Conservation (phyloP, 1,140 invertebrate species). For the Cyphomyrmex costatus region DNA sequence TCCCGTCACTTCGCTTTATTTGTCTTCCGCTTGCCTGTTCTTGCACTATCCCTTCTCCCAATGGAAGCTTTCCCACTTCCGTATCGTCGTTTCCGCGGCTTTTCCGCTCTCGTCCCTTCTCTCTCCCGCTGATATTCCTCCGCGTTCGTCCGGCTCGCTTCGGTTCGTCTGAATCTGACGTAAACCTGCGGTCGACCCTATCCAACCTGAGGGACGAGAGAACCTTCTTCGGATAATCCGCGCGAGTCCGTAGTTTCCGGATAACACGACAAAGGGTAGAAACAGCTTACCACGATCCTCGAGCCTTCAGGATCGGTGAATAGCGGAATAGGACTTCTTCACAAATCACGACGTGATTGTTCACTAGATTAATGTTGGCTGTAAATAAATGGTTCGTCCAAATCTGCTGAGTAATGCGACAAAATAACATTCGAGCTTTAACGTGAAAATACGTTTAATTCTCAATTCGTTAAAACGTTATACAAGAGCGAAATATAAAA, state of each 20-base stretch:
- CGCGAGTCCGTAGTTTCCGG: conserved; percentile 60
- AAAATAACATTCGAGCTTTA: neutral
- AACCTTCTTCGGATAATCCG: conserved; percentile 66
- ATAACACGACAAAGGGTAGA: conserved; percentile 57
- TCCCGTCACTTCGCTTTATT: conserved; percentile 69
- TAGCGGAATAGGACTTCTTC: conserved; percentile 27
- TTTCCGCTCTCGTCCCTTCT: conserved; percentile 47
- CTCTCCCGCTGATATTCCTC: neutral
- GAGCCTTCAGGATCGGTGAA: conserved; percentile 35
- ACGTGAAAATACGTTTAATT: neutral
- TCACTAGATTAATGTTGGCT: conserved; percentile 31
- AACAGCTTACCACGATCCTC: conserved; percentile 46
- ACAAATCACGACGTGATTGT: conserved; percentile 47
- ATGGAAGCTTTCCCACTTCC: conserved; percentile 66
- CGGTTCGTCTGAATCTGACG: conserved; percentile 55
- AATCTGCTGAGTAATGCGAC: neutral
- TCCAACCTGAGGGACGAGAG: conserved; percentile 42
- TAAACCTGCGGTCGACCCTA: conserved; percentile 59
- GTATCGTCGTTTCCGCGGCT: conserved; percentile 58
- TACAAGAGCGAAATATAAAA: neutral
- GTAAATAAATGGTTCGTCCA: conserved; percentile 46
- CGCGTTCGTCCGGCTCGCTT: conserved; percentile 24
- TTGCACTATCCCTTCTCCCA: conserved; percentile 54
- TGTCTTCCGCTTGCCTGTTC: conserved; percentile 63
- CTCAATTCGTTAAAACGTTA: neutral